These are phyloP conservation scores for Atta texana DNA, from an alignment of 1,140 invertebrate genomes.

Conservation along the genomic window DNA sequence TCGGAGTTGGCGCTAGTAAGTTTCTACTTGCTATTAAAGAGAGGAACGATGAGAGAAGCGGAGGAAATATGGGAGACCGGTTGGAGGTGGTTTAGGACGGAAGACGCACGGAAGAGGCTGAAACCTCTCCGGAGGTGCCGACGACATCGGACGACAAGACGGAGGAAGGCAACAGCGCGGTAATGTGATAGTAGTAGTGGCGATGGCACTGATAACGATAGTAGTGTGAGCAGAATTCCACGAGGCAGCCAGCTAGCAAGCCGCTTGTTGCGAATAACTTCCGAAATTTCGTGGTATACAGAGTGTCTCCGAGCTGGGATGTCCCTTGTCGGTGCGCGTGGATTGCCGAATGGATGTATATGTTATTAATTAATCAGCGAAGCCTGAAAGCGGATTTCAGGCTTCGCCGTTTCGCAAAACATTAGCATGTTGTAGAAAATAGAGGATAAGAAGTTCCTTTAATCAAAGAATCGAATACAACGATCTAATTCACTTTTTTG, in stretches of 20 bases:
- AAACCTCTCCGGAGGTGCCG: constrained; percentile 41
- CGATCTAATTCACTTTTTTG: too few relatives aligned
- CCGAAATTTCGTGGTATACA: constrained; percentile 73
- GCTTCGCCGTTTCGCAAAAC: neutral
- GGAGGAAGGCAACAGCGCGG: constrained; percentile 22
- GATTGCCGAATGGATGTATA: neutral
- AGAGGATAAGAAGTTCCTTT: too few relatives aligned
- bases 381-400: neutral
- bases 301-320: neutral
- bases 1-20: constrained; percentile 42
- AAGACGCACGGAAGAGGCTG: neutral
- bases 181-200: constrained; percentile 45
- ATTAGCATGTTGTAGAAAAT: neutral
- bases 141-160: constrained; percentile 35
- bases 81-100: neutral
- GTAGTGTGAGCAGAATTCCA: constrained; percentile 74
- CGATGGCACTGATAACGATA: constrained; percentile 21
- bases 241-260: constrained; percentile 75
- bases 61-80: constrained; percentile 56
- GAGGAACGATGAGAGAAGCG: constrained; percentile 57
- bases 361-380: constrained; percentile 9
- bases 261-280: constrained; percentile 83
- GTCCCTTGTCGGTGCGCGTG: neutral
- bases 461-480: neutral
- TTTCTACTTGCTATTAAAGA: constrained; percentile 68